Conservation (phyloP, 2,888 invertebrate species). For the Agapetus fuscipes region DNA sequence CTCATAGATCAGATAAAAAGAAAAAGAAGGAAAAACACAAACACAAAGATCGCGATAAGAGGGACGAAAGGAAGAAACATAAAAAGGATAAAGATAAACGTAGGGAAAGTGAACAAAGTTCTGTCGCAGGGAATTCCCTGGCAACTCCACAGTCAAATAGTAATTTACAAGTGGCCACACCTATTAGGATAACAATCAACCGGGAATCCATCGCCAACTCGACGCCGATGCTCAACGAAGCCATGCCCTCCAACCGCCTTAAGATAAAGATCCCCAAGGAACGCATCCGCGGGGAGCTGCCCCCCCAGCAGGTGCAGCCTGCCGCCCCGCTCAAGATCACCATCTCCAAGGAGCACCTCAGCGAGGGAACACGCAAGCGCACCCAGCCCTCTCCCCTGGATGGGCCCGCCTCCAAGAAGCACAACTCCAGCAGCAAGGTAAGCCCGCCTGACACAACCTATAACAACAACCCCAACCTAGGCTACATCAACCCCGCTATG, state of each 20-base stretch:
- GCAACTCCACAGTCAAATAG: neutral
- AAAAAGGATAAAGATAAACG: slow-evolving; percentile 54
- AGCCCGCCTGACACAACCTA: too few relatives aligned
- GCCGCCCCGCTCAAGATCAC: slow-evolving; percentile 56
- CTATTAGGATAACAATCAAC: slow-evolving; percentile 35
- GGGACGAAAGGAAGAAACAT: slow-evolving; percentile 62
- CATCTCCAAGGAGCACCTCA: slow-evolving; percentile 66
- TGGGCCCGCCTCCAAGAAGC: slow-evolving; percentile 19
- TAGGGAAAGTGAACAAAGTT: slow-evolving; percentile 28
- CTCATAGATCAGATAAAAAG: slow-evolving; percentile 56
- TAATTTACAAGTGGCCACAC: slow-evolving; percentile 4
- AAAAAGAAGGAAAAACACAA: slow-evolving; percentile 72
- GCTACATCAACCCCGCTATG: neutral
- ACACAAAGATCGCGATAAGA: slow-evolving; percentile 67
- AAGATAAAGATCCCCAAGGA: slow-evolving; percentile 80
- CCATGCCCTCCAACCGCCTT: slow-evolving; percentile 35
- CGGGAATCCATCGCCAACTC: slow-evolving; percentile 29
- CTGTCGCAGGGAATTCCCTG: slow-evolving; percentile 23
- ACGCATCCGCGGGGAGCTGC: slow-evolving; percentile 47
- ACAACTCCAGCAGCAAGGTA: slow-evolving; percentile 5
- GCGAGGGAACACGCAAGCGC: slow-evolving; percentile 37
- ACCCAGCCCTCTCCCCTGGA: slow-evolving; percentile 21
- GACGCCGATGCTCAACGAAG: slow-evolving; percentile 7
- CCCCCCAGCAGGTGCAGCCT: slow-evolving; percentile 30
- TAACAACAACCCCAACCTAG: neutral